Conservation (phyloP, 2,797 vertebrate genomes). For the Lutjanus campechanus region DNA sequence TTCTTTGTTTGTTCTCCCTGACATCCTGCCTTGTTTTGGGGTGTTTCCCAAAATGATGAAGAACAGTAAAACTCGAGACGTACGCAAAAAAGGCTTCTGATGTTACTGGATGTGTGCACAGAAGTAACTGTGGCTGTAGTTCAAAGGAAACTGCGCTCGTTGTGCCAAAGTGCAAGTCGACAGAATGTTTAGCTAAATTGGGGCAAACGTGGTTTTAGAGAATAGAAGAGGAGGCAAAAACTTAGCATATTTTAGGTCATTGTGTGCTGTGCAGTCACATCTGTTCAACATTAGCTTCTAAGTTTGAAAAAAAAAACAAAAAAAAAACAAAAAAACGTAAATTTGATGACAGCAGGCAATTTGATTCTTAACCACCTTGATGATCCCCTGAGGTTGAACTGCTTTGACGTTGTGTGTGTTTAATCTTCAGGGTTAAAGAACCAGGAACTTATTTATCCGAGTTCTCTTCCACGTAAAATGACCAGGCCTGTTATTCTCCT, state of each 20-base stretch:
- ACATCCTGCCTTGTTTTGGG: background rate
- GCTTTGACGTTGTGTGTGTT: background rate
- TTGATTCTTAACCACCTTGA: background rate
- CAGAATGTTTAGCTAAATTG: conserved; percentile 59
- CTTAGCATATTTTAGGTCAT: conserved; percentile 57
- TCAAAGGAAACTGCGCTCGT: conserved; percentile 47
- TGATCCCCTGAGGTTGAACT: background rate
- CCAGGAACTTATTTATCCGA: background rate
- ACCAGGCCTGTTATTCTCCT: background rate
- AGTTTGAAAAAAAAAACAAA: background rate
- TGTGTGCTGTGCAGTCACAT: conserved; percentile 16
- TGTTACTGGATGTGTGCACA: conserved; percentile 26
- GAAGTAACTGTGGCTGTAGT: conserved; percentile 11
- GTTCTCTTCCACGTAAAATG: background rate
- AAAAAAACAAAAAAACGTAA: background rate
- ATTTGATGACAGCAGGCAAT: conserved; percentile 13
- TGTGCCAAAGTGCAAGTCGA: conserved; percentile 10
- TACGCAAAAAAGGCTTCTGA: background rate
- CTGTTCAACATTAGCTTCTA: background rate
- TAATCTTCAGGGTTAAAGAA: conserved; percentile 4
- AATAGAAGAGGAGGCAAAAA: conserved; percentile 26
- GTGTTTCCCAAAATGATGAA: background rate
- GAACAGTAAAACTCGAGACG: background rate
- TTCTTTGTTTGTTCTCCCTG: background rate
- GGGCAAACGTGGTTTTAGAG: conserved; percentile 66